Conservation (phyloP, 1,140 invertebrate genomes). For the Platorchestia sp. region DNA sequence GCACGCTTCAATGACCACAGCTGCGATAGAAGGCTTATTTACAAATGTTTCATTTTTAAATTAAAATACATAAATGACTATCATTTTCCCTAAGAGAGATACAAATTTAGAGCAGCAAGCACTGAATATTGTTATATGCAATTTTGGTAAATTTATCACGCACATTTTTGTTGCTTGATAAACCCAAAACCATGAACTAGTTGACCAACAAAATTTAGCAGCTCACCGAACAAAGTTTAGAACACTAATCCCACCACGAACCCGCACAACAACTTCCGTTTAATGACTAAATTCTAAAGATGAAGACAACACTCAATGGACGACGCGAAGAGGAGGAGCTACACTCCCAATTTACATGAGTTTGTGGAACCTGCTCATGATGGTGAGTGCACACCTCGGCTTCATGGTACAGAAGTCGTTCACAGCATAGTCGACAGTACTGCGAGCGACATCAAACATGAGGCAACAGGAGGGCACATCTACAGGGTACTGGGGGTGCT, state of each 20-base stretch:
- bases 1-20: background rate
- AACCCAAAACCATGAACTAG: too few relatives aligned
- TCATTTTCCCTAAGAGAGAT: background rate
- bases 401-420: constrained; percentile 42
- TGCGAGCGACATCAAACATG: constrained; percentile 18
- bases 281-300: background rate
- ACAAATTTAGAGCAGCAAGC: background rate
- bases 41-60: background rate
- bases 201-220: too few relatives aligned
- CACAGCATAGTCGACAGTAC: background rate
- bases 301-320: background rate
- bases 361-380: constrained; percentile 49
- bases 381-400: background rate
- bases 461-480: constrained; percentile 35
- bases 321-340: background rate
- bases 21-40: background rate
- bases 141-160: too few relatives aligned
- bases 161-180: too few relatives aligned
- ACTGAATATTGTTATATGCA: too few relatives aligned
- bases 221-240: background rate
- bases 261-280: background rate
- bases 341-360: background rate
- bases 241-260: background rate
- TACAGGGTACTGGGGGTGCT: background rate
- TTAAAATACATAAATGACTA: background rate